phyloP scores from a whole-genome alignment of 2,113 vertebrate genomes.

The Haemorhous mexicanus region DNA sequence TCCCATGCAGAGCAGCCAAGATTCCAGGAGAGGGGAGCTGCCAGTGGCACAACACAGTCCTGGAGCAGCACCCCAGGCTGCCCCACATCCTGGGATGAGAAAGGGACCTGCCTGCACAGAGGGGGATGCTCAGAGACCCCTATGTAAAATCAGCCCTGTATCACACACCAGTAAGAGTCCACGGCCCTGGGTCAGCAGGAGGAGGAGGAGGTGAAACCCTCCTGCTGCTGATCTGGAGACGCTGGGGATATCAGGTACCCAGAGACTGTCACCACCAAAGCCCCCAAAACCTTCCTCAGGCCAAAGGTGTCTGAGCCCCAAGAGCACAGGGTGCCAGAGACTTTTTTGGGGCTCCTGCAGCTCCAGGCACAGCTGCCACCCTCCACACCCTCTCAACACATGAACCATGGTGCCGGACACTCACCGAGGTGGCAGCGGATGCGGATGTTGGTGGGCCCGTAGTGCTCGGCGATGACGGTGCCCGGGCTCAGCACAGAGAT shows the following conservation, averaged over 20 bases:
- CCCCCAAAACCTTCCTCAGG: neutral
- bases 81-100: fast-evolving
- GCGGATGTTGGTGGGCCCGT: constrained; percentile 95
- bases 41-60: fast-evolving
- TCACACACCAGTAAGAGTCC: fast-evolving
- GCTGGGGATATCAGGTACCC: fast-evolving
- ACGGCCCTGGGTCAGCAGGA: fast-evolving
- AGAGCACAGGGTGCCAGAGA: fast-evolving
- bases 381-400: fast-evolving
- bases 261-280: neutral
- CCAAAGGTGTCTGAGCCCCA: neutral
- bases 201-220: neutral
- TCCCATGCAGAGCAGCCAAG: fast-evolving
- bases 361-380: fast-evolving
- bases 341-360: neutral
- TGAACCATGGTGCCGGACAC: fast-evolving
- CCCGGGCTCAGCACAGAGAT: constrained; percentile 93
- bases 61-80: neutral
- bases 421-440: constrained; percentile 93
- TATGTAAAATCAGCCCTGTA: neutral
- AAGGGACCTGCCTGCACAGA: neutral
- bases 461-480: constrained; percentile 90
- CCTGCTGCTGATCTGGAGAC: neutral
- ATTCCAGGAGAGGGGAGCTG: neutral
- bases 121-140: fast-evolving